Conservation (phyloP, 2,797 vertebrate species). For the Botia almorhae region DNA sequence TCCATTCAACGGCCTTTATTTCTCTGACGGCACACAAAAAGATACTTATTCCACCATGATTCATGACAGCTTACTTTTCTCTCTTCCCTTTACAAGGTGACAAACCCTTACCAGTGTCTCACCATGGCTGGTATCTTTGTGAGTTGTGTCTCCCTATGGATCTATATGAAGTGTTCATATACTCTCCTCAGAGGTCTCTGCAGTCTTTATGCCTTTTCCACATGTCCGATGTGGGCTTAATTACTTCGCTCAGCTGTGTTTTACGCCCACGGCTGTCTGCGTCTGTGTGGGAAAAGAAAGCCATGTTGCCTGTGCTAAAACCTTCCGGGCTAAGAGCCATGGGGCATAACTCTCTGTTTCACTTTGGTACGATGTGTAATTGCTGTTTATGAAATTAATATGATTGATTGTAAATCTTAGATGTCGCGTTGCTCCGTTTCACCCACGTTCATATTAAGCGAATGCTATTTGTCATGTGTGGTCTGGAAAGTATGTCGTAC, state of each 20-base stretch:
- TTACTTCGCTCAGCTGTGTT: slow-evolving; percentile 72
- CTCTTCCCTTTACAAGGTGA: slow-evolving; percentile 78
- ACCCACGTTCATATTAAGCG: background rate
- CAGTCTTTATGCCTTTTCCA: slow-evolving; percentile 79
- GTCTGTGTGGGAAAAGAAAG: slow-evolving; percentile 72
- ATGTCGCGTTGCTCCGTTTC: slow-evolving; percentile 3
- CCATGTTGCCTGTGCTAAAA: background rate
- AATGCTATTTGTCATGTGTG: background rate
- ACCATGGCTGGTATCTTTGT: slow-evolving; percentile 77
- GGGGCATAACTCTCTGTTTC: slow-evolving; percentile 21
- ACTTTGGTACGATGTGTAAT: slow-evolving; percentile 12
- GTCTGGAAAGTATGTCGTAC: background rate
- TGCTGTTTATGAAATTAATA: slow-evolving; percentile 31
- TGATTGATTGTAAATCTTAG: slow-evolving; percentile 34
- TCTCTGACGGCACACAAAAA: slow-evolving; percentile 71
- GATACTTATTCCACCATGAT: slow-evolving; percentile 55
- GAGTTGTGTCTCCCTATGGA: slow-evolving; percentile 71
- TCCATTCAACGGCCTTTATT: slow-evolving; percentile 57
- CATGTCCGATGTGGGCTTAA: slow-evolving; percentile 76
- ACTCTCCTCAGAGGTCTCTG: slow-evolving; percentile 73
- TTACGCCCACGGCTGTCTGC: slow-evolving; percentile 69
- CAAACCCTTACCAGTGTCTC: slow-evolving; percentile 72
- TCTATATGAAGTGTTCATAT: slow-evolving; percentile 74
- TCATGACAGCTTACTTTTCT: slow-evolving; percentile 46
- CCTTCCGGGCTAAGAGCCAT: slow-evolving; percentile 37